Percentiles rank a stretch among this genome's conserved stretches.
Evolutionary conservation across 1,140 invertebrate species (phyloP).

Genomic region (Leptonema lineaticorne): DNA sequence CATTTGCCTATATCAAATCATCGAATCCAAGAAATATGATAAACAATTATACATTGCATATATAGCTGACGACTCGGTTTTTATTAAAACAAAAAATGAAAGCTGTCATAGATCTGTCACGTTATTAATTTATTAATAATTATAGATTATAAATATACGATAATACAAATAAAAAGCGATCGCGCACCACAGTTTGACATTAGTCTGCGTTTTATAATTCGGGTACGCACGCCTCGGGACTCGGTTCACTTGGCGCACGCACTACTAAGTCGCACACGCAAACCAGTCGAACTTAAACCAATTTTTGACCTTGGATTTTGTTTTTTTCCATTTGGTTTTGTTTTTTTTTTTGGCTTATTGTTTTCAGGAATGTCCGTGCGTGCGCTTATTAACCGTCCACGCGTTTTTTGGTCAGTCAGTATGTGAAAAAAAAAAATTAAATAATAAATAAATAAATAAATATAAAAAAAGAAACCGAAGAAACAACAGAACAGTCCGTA

Average conservation of each 20-base stretch:
- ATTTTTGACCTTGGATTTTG: slow-evolving; percentile 13
- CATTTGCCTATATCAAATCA: too few species aligned
- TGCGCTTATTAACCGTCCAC: slow-evolving; percentile 1
- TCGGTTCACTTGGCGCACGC: slow-evolving; percentile 2
- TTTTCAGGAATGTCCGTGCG: background rate
- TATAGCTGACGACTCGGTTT: too few species aligned
- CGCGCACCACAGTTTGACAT: background rate
- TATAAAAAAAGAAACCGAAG: too few species aligned
- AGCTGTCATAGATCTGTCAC: too few species aligned
- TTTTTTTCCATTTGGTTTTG: background rate
- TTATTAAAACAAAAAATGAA: too few species aligned
- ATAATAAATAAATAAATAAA: too few species aligned
- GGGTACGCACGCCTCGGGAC: slow-evolving; percentile 1
- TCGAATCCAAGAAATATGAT: too few species aligned
- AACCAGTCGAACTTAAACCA: background rate
- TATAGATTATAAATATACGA: too few species aligned
- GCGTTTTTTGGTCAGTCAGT: background rate
- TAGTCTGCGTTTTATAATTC: background rate
- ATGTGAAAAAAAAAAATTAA: background rate
- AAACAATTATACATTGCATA: too few species aligned
- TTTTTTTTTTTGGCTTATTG: background rate
- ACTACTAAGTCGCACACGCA: slow-evolving; percentile 8
- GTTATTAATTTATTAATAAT: too few species aligned
- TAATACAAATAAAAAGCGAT: too few species aligned
- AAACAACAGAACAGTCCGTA: too few species aligned